These are phyloP conservation scores for Blastobasis adustella DNA, from an alignment of 2,888 invertebrate species.

Conservation along the genomic window DNA sequence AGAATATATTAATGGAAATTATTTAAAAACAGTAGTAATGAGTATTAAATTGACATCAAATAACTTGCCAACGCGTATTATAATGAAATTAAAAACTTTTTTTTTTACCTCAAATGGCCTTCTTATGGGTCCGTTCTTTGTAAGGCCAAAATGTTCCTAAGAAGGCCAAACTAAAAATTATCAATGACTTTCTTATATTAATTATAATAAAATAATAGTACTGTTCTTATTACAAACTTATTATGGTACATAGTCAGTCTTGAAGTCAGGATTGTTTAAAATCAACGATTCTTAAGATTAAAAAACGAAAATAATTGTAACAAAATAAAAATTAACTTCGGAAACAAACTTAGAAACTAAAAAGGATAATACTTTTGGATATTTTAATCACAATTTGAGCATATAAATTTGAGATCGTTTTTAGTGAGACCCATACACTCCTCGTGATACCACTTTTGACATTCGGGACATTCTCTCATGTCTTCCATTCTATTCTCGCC, in stretches of 20 bases:
- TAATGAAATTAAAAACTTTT: constrained; percentile 5
- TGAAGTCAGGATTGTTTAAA: constrained; percentile 11
- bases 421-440: constrained; percentile 11
- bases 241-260: constrained; percentile 11
- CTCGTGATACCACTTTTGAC: constrained; percentile 17
- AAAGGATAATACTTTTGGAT: constrained; percentile 10
- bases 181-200: constrained; percentile 2
- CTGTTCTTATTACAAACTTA: constrained; percentile 8
- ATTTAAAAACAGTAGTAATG: constrained; percentile 1
- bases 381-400: constrained; percentile 16
- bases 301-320: constrained; percentile 6
- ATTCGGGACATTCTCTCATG: constrained; percentile 17
- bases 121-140: no score
- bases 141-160: constrained; percentile 10
- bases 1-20: constrained; percentile 1
- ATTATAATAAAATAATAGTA: constrained; percentile 4
- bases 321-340: constrained; percentile 10
- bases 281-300: constrained; percentile 8
- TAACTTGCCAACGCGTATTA: constrained; percentile 3
- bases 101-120: constrained; percentile 5
- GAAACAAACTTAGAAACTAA: constrained; percentile 13
- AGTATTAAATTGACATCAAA: constrained; percentile 6
- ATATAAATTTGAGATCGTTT: constrained; percentile 17
- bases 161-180: constrained; percentile 9
- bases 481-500: constrained; percentile 13